phyloP scores from a whole-genome alignment of 2,888 invertebrate genomes.

The Hoplodrina blanda region DNA sequence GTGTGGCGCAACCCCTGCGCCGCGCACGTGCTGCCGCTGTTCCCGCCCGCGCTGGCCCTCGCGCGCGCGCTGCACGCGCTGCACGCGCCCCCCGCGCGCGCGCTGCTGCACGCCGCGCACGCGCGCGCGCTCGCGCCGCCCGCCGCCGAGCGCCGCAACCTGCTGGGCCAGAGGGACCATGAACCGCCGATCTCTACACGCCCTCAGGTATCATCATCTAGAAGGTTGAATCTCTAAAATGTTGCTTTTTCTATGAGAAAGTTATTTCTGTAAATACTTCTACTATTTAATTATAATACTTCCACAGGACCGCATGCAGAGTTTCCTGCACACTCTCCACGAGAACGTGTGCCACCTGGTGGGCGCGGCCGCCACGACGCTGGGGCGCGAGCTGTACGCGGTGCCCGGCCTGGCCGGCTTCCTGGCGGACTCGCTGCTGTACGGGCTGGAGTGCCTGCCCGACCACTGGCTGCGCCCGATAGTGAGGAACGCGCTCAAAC shows the following conservation, averaged over 20 bases:
- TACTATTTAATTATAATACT: not conserved
- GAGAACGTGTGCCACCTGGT: conserved; percentile 92
- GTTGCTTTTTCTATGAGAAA: too few species aligned
- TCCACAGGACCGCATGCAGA: conserved; percentile 94
- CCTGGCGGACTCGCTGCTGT: conserved; percentile 93
- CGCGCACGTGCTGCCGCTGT: conserved; percentile 94
- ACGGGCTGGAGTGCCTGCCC: conserved; percentile 93
- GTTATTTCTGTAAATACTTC: too few species aligned
- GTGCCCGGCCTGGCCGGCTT: conserved; percentile 94
- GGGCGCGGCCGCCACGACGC: conserved; percentile 93
- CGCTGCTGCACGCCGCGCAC: conserved; percentile 92
- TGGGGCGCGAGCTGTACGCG: conserved; percentile 97
- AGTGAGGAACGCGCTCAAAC: conserved; percentile 95
- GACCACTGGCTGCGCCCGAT: conserved; percentile 96
- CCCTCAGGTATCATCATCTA: conserved; percentile 82
- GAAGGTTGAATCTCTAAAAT: too few species aligned
- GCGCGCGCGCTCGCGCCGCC: conserved; percentile 93
- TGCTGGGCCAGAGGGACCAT: conserved; percentile 92
- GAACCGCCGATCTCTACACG: conserved; percentile 90
- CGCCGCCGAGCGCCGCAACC: conserved; percentile 94
- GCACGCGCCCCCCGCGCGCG: conserved; percentile 93
- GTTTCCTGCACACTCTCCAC: conserved; percentile 94
- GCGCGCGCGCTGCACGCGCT: conserved; percentile 95
- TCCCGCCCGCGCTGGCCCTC: conserved; percentile 95
- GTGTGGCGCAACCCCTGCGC: conserved; percentile 97